Base-by-base conservation (phyloP, 2,113 vertebrate genomes). In the Catharus fuscescens region DNA sequence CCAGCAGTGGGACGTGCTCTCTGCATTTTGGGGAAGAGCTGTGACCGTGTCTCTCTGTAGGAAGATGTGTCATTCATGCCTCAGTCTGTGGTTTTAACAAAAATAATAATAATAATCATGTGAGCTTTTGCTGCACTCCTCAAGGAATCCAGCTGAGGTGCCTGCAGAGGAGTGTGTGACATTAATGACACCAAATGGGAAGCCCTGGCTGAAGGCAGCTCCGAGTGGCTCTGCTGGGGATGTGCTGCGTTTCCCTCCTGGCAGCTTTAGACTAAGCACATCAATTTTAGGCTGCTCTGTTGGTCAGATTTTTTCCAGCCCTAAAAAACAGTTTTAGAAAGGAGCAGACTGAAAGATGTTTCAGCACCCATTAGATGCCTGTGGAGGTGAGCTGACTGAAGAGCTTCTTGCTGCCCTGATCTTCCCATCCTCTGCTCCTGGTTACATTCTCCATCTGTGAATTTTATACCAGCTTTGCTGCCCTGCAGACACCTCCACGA, bases 251-350 rank as follows among this genome's bases (percentile, higher is more conserved):
- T 31, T 90, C 59, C 70, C 70, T 69, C 70, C 72, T 77, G 92
- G 90, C 88, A 92, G 67, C 56, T 88, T 77, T 61, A 52, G 28
- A 48, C 9, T 40, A n/a, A 70, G 67, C 14, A 4, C 18, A 83
- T 83, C 59, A 50, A 62, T 90, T 97, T 83, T 26, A 73, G 71
- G 42, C 45, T 40, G 57, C 70, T 94, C 26, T 56, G 44, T n/a
- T 53, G 34, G 57, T 59, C 71, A 17, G 62, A 19, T 54, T 70
- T 29, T 26, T 95, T 80, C 70, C 21, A 4, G n/a, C 29, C n/a
- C 67, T 82, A 34, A 72, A 32, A 71, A 60, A 79, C 19, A 69
- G 66, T 44, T 85, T 71, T 60, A 40, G 45, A 71, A 34, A 69
- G 29, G 21, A 76, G 61, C 28, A 81, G 69, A 9, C 24, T 48